Evolutionary conservation across 2,113 vertebrate genomes (phyloP).

Genomic region (Tachysurus fulvidraco): DNA sequence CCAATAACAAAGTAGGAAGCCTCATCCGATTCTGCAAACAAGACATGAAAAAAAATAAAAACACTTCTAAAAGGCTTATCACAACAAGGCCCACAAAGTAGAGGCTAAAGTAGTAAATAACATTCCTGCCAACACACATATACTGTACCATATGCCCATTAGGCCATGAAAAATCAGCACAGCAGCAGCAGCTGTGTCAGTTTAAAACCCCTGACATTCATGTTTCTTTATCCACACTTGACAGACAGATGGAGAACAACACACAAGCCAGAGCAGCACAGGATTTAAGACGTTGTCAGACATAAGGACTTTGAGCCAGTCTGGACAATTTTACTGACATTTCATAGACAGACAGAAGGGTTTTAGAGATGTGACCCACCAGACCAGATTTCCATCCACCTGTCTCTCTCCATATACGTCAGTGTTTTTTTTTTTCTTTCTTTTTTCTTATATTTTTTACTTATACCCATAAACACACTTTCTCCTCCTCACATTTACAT

Average conservation of each 20-base stretch:
- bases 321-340: conserved; percentile 37
- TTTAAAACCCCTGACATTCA: conserved; percentile 14
- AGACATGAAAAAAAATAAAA: conserved; percentile 40
- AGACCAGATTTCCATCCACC: background rate
- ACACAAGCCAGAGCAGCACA: conserved; percentile 5
- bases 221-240: conserved; percentile 19
- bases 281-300: conserved; percentile 17
- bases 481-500: background rate
- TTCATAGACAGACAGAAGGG: conserved; percentile 30
- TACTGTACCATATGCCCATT: background rate
- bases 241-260: conserved; percentile 18
- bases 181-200: conserved; percentile 1
- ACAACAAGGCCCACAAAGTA: background rate
- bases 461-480: conserved; percentile 7
- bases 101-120: background rate
- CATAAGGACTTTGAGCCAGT: conserved; percentile 8
- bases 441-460: background rate
- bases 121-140: background rate
- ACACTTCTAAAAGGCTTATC: conserved; percentile 1
- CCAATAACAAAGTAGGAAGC: conserved; percentile 92
- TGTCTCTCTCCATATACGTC: background rate
- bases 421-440: background rate
- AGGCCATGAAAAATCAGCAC: background rate
- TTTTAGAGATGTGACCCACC: conserved; percentile 15
- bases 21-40: conserved; percentile 79